Conservation (phyloP, 2,797 vertebrate genomes). For the Sebastes steindachneri region DNA sequence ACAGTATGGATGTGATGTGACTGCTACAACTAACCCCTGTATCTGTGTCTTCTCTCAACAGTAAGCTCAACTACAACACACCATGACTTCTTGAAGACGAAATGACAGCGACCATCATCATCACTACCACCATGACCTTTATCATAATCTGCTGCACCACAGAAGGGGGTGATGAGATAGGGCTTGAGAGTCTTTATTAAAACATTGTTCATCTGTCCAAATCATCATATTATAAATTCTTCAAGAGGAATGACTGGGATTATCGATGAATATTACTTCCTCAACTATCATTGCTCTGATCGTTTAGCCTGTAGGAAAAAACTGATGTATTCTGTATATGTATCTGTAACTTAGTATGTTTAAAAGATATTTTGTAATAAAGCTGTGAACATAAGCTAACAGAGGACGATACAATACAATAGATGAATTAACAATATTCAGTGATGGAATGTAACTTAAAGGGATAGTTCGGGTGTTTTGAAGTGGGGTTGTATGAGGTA, state of each 20-base stretch:
- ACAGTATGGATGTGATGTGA: background rate
- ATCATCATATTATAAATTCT: background rate
- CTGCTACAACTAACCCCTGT: background rate
- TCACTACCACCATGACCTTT: no score
- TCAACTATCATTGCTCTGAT: background rate
- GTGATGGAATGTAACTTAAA: background rate
- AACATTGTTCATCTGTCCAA: background rate
- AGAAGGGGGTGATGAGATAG: background rate
- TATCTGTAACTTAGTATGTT: constrained; percentile 22
- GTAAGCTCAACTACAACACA: constrained; percentile 15
- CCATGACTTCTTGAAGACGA: constrained; percentile 22
- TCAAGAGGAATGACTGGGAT: constrained; percentile 37
- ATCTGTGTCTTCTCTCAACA: constrained; percentile 4
- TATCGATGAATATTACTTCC: background rate
- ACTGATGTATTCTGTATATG: background rate
- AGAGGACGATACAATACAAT: background rate
- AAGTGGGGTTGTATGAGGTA: no score
- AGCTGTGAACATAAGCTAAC: background rate
- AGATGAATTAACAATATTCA: background rate
- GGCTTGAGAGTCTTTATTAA: background rate
- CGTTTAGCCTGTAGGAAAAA: background rate
- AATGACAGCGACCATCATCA: background rate
- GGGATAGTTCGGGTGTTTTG: no score
- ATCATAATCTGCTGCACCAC: no score
- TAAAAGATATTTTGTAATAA: constrained; percentile 49